Percentiles rank a stretch among this genome's conserved stretches.
These are phyloP conservation scores for Picus viridis DNA, from an alignment of 2,797 vertebrate genomes.

Conservation along the genomic window DNA sequence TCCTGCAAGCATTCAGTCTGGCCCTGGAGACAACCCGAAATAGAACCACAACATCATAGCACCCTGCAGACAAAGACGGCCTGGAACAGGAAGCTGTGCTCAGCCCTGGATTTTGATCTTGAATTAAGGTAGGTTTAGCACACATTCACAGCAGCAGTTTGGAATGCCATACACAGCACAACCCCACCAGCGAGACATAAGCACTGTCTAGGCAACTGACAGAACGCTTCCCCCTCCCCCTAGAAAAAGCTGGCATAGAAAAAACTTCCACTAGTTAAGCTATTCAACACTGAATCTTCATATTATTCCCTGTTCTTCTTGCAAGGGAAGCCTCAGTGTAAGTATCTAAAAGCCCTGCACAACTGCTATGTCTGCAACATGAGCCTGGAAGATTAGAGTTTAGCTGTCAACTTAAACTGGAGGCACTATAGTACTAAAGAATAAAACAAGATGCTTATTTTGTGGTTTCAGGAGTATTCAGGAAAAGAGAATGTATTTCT, in stretches of 20 bases:
- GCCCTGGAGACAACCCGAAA: neutral
- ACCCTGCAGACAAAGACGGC: neutral
- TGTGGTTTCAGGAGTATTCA: neutral
- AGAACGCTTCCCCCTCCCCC: neutral
- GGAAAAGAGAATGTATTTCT: neutral
- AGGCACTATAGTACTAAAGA: neutral
- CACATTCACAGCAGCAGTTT: neutral
- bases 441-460: neutral
- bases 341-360: neutral
- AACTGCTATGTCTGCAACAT: neutral
- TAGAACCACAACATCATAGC: rapidly evolving
- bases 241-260: neutral
- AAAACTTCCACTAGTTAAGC: neutral
- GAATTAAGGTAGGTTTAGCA: neutral
- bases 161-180: conserved; percentile 58
- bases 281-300: neutral
- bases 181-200: neutral
- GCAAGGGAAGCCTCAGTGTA: neutral
- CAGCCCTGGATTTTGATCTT: neutral
- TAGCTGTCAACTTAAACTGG: neutral
- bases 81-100: neutral
- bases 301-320: neutral
- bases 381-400: neutral
- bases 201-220: neutral
- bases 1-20: neutral